phyloP scores from a whole-genome alignment of 2,888 invertebrate genomes.

The Lepidocyrtoides sp. region DNA sequence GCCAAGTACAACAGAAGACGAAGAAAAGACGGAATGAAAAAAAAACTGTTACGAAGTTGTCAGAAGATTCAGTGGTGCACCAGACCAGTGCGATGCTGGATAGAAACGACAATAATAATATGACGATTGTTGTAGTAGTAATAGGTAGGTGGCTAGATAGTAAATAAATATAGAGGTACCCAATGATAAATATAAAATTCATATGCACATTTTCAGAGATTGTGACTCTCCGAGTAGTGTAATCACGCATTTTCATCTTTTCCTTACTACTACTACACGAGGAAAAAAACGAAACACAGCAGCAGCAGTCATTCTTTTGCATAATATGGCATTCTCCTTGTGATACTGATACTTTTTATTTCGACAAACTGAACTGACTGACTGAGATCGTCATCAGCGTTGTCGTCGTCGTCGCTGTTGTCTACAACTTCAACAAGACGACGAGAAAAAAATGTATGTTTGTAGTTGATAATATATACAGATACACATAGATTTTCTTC shows the following conservation, averaged over 20 bases:
- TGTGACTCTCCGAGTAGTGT: conserved; percentile 16
- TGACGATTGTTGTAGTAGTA: not conserved
- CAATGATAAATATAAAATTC: not conserved
- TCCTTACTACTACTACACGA: conserved; percentile 14
- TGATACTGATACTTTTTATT: conserved; percentile 72
- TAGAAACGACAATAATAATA: not conserved
- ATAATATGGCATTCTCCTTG: not conserved
- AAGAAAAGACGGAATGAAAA: not conserved
- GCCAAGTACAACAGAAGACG: conserved; percentile 28
- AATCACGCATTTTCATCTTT: conserved; percentile 69
- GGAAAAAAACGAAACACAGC: conserved; percentile 41
- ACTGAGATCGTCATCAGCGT: conserved; percentile 51
- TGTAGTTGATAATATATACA: no score
- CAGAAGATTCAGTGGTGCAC: conserved; percentile 76
- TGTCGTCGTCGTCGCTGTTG: conserved; percentile 38
- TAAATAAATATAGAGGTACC: not conserved
- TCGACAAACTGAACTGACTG: not conserved
- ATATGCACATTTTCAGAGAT: not conserved
- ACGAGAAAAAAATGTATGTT: not conserved
- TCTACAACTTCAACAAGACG: conserved; percentile 21
- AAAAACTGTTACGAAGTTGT: conserved; percentile 77
- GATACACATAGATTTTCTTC: not conserved
- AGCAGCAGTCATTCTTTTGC: conserved; percentile 50
- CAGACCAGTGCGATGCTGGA: conserved; percentile 77
- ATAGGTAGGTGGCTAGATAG: conserved; percentile 7